Evolutionary conservation across 2,113 vertebrate species (phyloP).

Genomic region (Pogonocichla stellata): DNA sequence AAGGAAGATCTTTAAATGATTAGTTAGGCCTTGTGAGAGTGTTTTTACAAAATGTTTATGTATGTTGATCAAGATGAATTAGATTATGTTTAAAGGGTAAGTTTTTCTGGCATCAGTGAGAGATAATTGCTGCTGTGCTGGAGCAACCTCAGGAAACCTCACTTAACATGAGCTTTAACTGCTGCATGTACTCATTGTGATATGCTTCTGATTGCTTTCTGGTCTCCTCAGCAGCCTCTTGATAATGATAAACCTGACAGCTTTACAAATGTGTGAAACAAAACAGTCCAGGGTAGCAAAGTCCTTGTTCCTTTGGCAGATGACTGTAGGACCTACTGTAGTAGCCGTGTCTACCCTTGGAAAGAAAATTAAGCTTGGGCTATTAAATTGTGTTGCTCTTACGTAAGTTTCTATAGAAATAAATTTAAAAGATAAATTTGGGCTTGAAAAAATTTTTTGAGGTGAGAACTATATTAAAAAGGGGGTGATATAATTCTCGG

Average conservation of each 20-base stretch:
- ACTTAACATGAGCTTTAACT: background rate
- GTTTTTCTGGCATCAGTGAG: background rate
- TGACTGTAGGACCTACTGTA: background rate
- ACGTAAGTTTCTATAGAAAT: fast-evolving
- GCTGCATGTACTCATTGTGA: background rate
- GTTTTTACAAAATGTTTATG: background rate
- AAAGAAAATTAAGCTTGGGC: background rate
- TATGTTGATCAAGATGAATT: background rate
- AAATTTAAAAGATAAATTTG: background rate
- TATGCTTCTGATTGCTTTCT: background rate
- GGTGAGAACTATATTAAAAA: background rate
- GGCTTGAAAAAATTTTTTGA: background rate
- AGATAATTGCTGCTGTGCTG: background rate
- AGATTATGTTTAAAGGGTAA: background rate
- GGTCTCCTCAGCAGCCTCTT: background rate
- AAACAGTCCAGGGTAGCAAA: background rate
- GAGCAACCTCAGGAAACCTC: background rate
- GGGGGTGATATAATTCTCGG: background rate
- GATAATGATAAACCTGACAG: background rate
- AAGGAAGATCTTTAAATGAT: background rate
- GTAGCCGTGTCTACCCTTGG: background rate
- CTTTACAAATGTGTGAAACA: background rate
- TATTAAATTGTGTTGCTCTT: background rate
- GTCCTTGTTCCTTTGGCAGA: background rate
- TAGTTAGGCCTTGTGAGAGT: background rate